Base-by-base conservation (phyloP, 2,797 vertebrate species). In the Sebastes glaucus region DNA sequence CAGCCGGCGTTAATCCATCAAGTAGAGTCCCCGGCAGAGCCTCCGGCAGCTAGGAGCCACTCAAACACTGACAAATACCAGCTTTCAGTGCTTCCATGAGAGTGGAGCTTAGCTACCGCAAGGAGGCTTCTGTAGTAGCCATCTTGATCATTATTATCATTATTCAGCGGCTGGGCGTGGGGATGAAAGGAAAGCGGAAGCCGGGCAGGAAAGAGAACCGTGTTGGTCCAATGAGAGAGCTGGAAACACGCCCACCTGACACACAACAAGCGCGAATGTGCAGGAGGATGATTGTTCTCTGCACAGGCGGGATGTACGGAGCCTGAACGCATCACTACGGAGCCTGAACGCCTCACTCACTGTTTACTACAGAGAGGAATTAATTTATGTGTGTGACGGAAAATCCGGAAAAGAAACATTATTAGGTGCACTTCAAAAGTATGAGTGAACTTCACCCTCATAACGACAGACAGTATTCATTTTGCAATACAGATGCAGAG, bases 141-240 rank as follows among this genome's bases (percentile, higher is more conserved):
- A 96, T 96, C 95, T 96, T 96, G 94, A 91, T 93, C 90, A 89
- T 95, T 95, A 93, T 95, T 95, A 94, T 95, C 96, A 94, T 95
- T 93, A 95, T 94, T 92, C 91, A 88, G 91, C 65, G 93, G 94
- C 90, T 89, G 94, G 82, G 94, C 94, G 93, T 94, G 94, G 90
- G 91, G 85, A 86, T 80, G 91, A 84, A 88, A 83, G 87, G 77
- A 91, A 88, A 92, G 90, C 92, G 93, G 93, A 94, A 95, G 78
- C 80, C 79, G 80, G 76, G 81, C 72, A 89, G 90, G 84, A 90
- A 82, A 68, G 35, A 74, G 80, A 80, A 57, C 59, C 2, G 62
- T 5, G 30, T 25, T 49, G 3, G 83, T 2, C 96, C 95, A 96
- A 96, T 95, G 18, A 55, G 13, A 71, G 86, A 25, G 79, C 78